Evolutionary conservation across 2,888 invertebrate genomes (phyloP).

Genomic region (Leptinotarsa haldemani): DNA sequence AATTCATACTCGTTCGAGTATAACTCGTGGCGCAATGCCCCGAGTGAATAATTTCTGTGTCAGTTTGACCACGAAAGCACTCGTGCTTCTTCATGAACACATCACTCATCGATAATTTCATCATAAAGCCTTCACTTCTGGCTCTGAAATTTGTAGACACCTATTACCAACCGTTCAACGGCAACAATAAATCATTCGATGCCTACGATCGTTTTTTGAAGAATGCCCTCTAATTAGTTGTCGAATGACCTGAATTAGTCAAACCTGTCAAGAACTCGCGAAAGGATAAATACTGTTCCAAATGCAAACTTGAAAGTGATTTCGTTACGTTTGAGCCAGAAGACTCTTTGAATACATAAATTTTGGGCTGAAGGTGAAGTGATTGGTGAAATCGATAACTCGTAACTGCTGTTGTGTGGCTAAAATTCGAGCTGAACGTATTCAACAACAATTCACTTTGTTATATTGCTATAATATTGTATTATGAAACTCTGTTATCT

Average conservation of each 20-base stretch:
- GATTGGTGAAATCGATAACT: neutral
- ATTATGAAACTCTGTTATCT: too few relatives aligned
- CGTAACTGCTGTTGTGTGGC: too few relatives aligned
- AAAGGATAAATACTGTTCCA: neutral
- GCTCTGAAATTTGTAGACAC: constrained; percentile 15
- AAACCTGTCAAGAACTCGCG: constrained; percentile 7
- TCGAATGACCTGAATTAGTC: constrained; percentile 17
- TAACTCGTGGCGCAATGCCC: constrained; percentile 1
- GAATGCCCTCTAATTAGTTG: constrained; percentile 8
- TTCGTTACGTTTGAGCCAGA: neutral
- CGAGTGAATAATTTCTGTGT: constrained; percentile 23
- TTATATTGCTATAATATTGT: too few relatives aligned
- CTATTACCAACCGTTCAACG: constrained; percentile 9
- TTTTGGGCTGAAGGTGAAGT: neutral
- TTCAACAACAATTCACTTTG: too few relatives aligned
- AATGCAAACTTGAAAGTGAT: neutral
- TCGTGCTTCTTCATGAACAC: constrained; percentile 21
- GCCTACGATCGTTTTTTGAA: neutral
- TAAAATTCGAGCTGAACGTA: too few relatives aligned
- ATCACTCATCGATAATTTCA: constrained; percentile 17
- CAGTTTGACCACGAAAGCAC: constrained; percentile 24
- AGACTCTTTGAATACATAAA: neutral
- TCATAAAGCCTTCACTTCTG: constrained; percentile 10
- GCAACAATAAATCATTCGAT: constrained; percentile 2
- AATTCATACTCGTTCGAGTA: neutral